These are phyloP conservation scores for Ispidina lecontei DNA, from an alignment of 2,797 vertebrate species.

Conservation along the genomic window DNA sequence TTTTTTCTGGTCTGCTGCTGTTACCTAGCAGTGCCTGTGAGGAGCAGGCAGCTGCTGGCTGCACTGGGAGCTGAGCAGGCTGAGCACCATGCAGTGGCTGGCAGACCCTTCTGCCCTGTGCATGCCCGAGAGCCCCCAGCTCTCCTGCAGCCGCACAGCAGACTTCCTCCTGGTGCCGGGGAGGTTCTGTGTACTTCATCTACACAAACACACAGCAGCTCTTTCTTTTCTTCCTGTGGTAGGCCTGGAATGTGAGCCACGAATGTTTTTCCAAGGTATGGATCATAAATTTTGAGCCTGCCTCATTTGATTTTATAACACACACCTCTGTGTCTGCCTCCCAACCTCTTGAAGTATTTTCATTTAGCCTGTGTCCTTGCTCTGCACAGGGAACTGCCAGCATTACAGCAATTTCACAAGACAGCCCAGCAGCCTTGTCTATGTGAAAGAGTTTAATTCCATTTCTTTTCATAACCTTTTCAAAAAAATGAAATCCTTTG, in stretches of 20 bases:
- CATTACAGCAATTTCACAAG: neutral
- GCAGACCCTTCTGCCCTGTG: neutral
- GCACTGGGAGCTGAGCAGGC: neutral
- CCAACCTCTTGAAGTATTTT: neutral
- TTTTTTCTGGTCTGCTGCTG: neutral
- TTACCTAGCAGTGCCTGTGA: neutral
- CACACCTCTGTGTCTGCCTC: neutral
- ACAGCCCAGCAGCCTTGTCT: neutral
- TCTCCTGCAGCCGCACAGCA: neutral
- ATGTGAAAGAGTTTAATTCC: neutral
- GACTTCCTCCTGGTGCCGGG: neutral
- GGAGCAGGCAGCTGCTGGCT: neutral
- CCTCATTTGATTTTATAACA: neutral
- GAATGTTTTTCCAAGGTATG: neutral
- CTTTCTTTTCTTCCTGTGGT: neutral
- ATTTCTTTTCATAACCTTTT: neutral
- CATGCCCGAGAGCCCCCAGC: neutral
- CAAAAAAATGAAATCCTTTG: neutral
- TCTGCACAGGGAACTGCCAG: neutral
- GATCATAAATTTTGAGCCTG: neutral
- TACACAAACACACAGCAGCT: rapidly evolving
- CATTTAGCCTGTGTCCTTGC: neutral
- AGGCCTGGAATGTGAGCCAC: neutral
- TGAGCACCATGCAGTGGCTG: neutral
- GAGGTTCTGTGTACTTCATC: neutral